Evolutionary conservation across 1,140 invertebrate species (phyloP).

Genomic region (Lepidurus couesii): DNA sequence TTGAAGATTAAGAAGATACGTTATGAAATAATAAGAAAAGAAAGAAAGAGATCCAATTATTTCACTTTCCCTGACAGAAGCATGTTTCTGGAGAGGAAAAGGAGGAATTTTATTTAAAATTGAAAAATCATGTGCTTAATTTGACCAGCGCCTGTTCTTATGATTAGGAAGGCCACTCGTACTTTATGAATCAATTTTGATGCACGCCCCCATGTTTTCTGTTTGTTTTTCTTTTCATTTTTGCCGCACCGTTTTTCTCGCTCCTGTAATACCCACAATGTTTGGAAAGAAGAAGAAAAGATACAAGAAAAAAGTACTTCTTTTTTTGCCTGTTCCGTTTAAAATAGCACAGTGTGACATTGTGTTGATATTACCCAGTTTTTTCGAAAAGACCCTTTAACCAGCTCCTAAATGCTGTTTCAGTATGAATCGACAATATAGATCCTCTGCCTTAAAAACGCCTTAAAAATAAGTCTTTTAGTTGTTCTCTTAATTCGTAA

Average conservation of each 20-base stretch:
- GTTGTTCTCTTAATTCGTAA: too few relatives aligned
- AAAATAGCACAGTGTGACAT: not conserved
- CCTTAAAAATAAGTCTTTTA: not conserved
- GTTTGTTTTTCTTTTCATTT: not conserved
- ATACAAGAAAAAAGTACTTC: not conserved
- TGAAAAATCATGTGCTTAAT: not conserved
- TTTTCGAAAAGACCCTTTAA: not conserved
- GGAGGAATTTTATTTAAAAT: slow-evolving; percentile 1
- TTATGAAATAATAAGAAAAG: not conserved
- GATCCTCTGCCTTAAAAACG: not conserved
- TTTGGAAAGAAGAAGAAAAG: not conserved
- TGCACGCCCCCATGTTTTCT: not conserved
- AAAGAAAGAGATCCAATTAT: too few relatives aligned
- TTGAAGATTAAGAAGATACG: not conserved
- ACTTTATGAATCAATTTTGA: not conserved
- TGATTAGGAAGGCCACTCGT: slow-evolving; percentile 6
- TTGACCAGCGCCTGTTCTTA: not conserved
- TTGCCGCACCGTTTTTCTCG: not conserved
- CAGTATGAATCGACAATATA: slow-evolving; percentile 1
- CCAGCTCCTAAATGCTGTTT: slow-evolving; percentile 14
- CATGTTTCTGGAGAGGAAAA: not conserved
- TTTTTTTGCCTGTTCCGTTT: not conserved
- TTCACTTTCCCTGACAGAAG: too few relatives aligned
- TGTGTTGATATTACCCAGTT: not conserved
- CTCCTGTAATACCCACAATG: not conserved